These are phyloP conservation scores for Fragum sueziense DNA, from an alignment of 2,888 invertebrate genomes.

Conservation along the genomic window DNA sequence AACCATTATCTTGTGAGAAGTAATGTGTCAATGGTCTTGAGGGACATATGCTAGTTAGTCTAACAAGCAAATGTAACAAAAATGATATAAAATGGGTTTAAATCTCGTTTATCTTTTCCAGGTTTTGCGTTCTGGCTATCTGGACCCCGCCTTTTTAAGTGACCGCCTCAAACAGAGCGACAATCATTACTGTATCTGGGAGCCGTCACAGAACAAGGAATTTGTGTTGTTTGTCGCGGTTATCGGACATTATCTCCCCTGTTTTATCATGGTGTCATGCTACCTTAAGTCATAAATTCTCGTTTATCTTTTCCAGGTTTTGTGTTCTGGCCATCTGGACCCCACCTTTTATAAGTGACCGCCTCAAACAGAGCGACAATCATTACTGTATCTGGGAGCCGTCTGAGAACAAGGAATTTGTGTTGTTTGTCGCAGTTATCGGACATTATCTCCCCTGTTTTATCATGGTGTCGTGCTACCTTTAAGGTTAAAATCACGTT, in stretches of 20 bases:
- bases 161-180: constrained; percentile 71
- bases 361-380: constrained; percentile 65
- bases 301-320: constrained; percentile 60
- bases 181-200: constrained; percentile 73
- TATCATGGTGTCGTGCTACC: constrained; percentile 73
- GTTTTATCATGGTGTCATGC: constrained; percentile 71
- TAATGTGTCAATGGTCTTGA: no score
- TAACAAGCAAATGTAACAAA: no score
- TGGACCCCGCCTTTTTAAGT: constrained; percentile 77
- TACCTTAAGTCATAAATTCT: constrained; percentile 65
- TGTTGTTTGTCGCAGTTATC: constrained; percentile 75
- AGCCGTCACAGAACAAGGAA: constrained; percentile 74
- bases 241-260: constrained; percentile 77
- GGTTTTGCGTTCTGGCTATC: constrained; percentile 70
- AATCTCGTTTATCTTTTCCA: constrained; percentile 35
- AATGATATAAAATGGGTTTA: no score
- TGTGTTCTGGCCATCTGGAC: constrained; percentile 74
- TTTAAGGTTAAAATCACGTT: no score
- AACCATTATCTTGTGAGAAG: no score
- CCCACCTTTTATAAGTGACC: constrained; percentile 74
- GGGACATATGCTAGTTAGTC: no score
- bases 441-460: constrained; percentile 77
- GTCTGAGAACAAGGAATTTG: constrained; percentile 74
- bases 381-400: constrained; percentile 77
- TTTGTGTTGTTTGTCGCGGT: constrained; percentile 77